These are phyloP conservation scores for Copidosoma aretas DNA, from an alignment of 2,888 invertebrate genomes.

Conservation along the genomic window DNA sequence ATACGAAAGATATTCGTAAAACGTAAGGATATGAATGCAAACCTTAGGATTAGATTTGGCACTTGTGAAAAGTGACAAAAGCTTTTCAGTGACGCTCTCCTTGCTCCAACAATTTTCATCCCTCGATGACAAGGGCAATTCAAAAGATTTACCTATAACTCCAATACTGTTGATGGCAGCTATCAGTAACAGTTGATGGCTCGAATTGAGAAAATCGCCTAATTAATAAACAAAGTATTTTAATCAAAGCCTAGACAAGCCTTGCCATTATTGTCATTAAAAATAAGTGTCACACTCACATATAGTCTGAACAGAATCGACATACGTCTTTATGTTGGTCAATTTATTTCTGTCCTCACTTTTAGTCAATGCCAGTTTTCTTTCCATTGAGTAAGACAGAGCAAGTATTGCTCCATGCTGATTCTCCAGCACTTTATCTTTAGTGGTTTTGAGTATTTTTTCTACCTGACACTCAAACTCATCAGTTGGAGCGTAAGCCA, in stretches of 20 bases:
- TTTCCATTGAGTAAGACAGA: constrained; percentile 74
- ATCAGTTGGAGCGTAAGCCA: constrained; percentile 66
- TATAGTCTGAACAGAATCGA: constrained; percentile 67
- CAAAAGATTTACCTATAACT: constrained; percentile 72
- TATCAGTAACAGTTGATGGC: constrained; percentile 70
- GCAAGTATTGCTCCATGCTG: constrained; percentile 82
- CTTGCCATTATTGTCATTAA: background rate
- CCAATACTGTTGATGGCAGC: constrained; percentile 77
- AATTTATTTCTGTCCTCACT: constrained; percentile 58
- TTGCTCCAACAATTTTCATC: constrained; percentile 65
- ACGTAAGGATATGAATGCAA: constrained; percentile 12
- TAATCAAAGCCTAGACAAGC: background rate
- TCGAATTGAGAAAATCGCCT: constrained; percentile 71
- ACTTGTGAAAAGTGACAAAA: constrained; percentile 77
- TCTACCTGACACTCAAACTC: constrained; percentile 68
- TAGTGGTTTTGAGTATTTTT: constrained; percentile 63
- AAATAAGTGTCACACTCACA: constrained; percentile 62
- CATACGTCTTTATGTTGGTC: constrained; percentile 68
- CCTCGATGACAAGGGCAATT: constrained; percentile 69
- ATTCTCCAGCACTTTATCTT: constrained; percentile 71
- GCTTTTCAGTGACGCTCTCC: constrained; percentile 72
- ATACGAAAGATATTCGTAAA: constrained; percentile 15
- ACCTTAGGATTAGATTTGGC: constrained; percentile 75
- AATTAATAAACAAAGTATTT: constrained; percentile 7
- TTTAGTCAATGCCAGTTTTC: constrained; percentile 67